Evolutionary conservation across 2,113 vertebrate species (phyloP).

Genomic region (Oncorhynchus masou): DNA sequence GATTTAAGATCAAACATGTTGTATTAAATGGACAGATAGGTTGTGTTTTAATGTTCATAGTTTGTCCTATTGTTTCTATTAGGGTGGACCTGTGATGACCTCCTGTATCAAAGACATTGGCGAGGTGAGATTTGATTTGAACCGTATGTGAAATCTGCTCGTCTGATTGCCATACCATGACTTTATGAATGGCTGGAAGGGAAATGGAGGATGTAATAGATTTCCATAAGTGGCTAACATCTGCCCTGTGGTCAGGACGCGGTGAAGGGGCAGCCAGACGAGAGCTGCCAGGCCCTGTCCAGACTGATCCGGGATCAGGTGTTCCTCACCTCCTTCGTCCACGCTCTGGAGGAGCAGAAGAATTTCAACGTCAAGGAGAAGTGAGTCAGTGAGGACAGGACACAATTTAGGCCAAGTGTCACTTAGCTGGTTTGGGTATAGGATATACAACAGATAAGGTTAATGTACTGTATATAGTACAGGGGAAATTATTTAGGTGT

Average conservation of each 20-base stretch:
- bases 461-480: too few species aligned
- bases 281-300: constrained; percentile 50
- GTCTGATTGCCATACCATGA: constrained; percentile 34
- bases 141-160: background rate
- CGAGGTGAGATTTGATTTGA: constrained; percentile 54
- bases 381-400: constrained; percentile 35
- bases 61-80: constrained; percentile 4
- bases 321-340: constrained; percentile 67
- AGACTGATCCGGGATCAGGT: constrained; percentile 56
- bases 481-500: background rate
- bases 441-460: too few species aligned
- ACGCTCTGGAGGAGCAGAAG: constrained; percentile 67
- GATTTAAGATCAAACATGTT: background rate
- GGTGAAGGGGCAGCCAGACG: constrained; percentile 45
- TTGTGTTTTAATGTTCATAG: background rate
- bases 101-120: constrained; percentile 65
- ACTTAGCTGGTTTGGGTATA: too few species aligned
- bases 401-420: background rate
- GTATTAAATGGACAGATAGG: too few species aligned
- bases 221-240: background rate
- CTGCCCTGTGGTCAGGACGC: constrained; percentile 42
- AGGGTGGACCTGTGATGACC: constrained; percentile 54
- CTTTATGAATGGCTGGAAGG: background rate
- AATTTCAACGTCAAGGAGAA: constrained; percentile 65
- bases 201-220: background rate